These are phyloP conservation scores for Piezodorus guildinii DNA, from an alignment of 1,140 invertebrate species.

Conservation along the genomic window DNA sequence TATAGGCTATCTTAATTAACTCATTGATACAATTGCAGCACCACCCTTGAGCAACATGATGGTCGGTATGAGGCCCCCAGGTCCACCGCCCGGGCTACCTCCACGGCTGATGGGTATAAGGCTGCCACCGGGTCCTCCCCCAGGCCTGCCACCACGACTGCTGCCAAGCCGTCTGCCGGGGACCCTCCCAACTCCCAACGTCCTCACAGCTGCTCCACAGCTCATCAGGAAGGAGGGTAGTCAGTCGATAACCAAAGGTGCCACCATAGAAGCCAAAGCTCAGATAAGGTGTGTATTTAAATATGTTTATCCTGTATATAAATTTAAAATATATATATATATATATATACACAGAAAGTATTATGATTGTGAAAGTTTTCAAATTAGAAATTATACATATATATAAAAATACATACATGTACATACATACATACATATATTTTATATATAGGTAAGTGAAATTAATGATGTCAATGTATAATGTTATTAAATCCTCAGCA, in stretches of 20 bases:
- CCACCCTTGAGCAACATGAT: conserved; percentile 25
- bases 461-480: too few species aligned
- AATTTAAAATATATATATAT: too few species aligned
- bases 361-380: too few species aligned
- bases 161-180: conserved; percentile 32
- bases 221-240: conserved; percentile 43
- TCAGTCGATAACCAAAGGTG: conserved; percentile 39
- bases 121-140: conserved; percentile 52
- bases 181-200: conserved; percentile 53
- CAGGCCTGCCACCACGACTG: conserved; percentile 36
- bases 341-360: too few species aligned
- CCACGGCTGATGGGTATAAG: conserved; percentile 37
- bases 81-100: conserved; percentile 38
- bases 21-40: conserved; percentile 13
- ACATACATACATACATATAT: too few species aligned
- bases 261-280: conserved; percentile 85
- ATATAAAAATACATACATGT: too few species aligned
- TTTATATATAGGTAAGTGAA: too few species aligned
- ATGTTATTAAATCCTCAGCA: too few species aligned
- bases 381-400: too few species aligned
- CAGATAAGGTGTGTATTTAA: conserved; percentile 54
- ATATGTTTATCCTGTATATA: neutral
- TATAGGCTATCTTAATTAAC: conserved; percentile 25
- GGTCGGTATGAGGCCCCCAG: conserved; percentile 33
- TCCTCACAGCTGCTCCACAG: conserved; percentile 70